Conservation (phyloP, 2,113 vertebrate genomes). For the Hypocryptadius cinnamomeus region DNA sequence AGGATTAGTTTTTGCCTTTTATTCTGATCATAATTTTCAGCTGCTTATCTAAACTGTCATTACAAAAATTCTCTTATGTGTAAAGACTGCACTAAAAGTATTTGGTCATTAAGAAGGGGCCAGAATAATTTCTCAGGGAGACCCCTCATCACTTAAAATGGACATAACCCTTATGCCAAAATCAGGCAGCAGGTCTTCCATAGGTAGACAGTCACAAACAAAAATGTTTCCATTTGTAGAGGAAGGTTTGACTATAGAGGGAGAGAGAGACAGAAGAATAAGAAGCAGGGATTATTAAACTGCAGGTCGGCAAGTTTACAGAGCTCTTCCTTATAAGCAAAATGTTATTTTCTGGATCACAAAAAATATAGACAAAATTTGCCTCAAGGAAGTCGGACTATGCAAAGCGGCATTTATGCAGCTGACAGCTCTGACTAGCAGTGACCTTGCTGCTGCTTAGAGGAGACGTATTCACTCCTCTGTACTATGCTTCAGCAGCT, state of each 20-base stretch:
- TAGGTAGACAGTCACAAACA: not conserved
- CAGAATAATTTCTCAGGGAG: not conserved
- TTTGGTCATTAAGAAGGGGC: not conserved
- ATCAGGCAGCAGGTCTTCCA: not conserved
- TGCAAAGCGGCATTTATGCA: not conserved
- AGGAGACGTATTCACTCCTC: not conserved
- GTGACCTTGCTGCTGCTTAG: constrained; percentile 25
- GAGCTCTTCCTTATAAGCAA: not conserved
- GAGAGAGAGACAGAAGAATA: not conserved
- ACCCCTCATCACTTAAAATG: not conserved
- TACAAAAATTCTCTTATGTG: not conserved
- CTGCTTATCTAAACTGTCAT: not conserved
- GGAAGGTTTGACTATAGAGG: not conserved
- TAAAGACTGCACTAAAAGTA: not conserved
- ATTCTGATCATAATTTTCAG: not conserved
- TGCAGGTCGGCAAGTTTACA: not conserved
- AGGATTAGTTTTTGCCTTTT: not conserved
- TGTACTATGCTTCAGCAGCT: constrained; percentile 11
- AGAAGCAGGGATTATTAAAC: not conserved
- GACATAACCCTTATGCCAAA: not conserved
- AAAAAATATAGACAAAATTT: not conserved
- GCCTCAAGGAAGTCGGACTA: not conserved
- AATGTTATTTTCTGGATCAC: not conserved
- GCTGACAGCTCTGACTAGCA: not conserved
- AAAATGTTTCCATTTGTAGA: not conserved